phyloP scores from a whole-genome alignment of 1,140 invertebrate species.

The Aphelinus atriplicis region DNA sequence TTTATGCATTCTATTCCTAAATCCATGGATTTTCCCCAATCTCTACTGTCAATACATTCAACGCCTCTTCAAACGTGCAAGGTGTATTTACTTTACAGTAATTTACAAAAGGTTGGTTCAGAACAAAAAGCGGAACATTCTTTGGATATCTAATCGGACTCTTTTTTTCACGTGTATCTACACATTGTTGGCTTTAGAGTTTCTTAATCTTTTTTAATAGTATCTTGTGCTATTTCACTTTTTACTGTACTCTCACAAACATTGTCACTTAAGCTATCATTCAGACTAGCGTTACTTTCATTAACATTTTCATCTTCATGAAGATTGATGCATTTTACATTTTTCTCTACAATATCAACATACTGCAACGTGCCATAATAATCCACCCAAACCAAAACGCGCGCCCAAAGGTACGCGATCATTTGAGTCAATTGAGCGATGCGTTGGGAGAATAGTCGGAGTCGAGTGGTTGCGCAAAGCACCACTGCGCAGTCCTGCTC shows the following conservation, averaged over 20 bases:
- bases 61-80: slow-evolving; percentile 26
- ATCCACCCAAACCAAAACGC: too few species aligned
- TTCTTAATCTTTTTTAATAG: background rate
- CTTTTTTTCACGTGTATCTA: background rate
- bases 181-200: background rate
- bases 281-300: background rate
- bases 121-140: background rate
- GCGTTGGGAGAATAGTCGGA: background rate
- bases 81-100: slow-evolving; percentile 24
- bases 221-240: background rate
- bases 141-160: background rate
- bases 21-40: slow-evolving; percentile 37
- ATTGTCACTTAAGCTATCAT: background rate
- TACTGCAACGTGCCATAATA: background rate
- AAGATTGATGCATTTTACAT: background rate
- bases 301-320: background rate
- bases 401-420: too few species aligned
- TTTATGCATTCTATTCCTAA: slow-evolving; percentile 37
- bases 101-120: slow-evolving; percentile 1
- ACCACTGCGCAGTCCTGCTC: too few species aligned
- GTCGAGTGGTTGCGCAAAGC: too few species aligned
- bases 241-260: background rate
- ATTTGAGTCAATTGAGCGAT: background rate
- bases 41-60: slow-evolving; percentile 25
- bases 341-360: slow-evolving; percentile 4